phyloP scores from a whole-genome alignment of 2,113 vertebrate species.

The Larimichthys polyactis region DNA sequence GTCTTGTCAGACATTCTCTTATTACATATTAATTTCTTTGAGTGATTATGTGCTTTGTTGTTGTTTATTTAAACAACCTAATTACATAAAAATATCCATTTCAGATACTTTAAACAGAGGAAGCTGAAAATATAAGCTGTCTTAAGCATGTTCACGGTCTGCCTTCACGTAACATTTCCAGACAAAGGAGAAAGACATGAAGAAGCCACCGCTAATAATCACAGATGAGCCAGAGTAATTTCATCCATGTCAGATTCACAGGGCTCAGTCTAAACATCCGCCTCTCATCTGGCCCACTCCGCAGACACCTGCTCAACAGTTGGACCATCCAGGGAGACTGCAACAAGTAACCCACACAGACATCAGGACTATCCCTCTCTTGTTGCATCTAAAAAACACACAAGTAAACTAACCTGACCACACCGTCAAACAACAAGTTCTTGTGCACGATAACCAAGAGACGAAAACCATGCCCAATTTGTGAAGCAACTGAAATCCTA shows the following conservation, averaged over 20 bases:
- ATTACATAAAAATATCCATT: neutral
- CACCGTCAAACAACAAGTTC: neutral
- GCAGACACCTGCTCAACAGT: conserved; percentile 69
- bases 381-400: conserved; percentile 5
- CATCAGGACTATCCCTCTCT: neutral
- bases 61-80: too few relatives aligned
- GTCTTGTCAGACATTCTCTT: too few relatives aligned
- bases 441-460: conserved; percentile 4
- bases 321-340: conserved; percentile 29
- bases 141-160: conserved; percentile 8
- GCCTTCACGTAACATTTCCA: conserved; percentile 34
- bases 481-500: conserved; percentile 27
- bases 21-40: neutral
- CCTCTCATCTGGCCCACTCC: conserved; percentile 50
- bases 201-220: conserved; percentile 38
- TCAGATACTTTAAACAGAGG: conserved; percentile 13
- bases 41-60: neutral
- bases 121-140: conserved; percentile 16
- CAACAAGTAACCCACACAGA: conserved; percentile 1
- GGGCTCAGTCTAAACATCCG: conserved; percentile 66
- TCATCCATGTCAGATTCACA: conserved; percentile 42
- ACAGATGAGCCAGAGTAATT: conserved; percentile 36
- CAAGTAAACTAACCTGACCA: neutral
- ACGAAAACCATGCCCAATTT: conserved; percentile 13
- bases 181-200: conserved; percentile 24